Evolutionary conservation across 1,140 invertebrate species (phyloP), one percentile per base, ranked within the genome.

Genomic region (Lasioglossum baleicum): DNA sequence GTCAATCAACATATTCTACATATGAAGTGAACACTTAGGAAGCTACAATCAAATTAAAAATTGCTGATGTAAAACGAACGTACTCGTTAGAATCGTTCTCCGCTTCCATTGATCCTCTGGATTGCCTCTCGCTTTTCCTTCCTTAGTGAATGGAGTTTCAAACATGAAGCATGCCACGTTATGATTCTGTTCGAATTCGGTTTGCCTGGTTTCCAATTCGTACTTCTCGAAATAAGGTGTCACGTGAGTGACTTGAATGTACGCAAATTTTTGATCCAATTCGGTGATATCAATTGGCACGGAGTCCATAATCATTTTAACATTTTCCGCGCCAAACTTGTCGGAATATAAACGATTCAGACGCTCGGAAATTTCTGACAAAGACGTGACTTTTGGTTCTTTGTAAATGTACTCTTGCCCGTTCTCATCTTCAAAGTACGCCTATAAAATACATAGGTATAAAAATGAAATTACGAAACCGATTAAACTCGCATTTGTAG

Each of bases 321-420:
- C 97, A 81, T 95, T 95, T 80, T 97, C 97, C 48, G 93, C 91
- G 3, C 97, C 97, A 92, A 97, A 98, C 91, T 98, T 98, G 70
- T 97, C 96, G 84, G 95, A 95, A 92, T 97, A 98, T 70, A 96
- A 95, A 80, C 94, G 95, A 58, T 95, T 93, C 13, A 97, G 93
- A 70, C 98, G 94, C 88, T 99, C 97, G 4, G 98, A 98, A 78
- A 99, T 97, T 93, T 99, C 98, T 77, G 98, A 96, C 7, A 99
- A 93, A 2, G 97, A 96, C 4, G 98, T 99, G 5, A 99, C 94
- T 92, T 99, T 98, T 0, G 98, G 98, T 90, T 99, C 98, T 91
- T 99, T 99, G 88, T 99, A 99, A 81, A 99, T 96, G 89, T 97
- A 99, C 88, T 99, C 98, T 35, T 97, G 95, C 2, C 96, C 96